These are phyloP conservation scores for Parauchenoglanis punctatus DNA, from an alignment of 2,797 vertebrate genomes.

Conservation along the genomic window DNA sequence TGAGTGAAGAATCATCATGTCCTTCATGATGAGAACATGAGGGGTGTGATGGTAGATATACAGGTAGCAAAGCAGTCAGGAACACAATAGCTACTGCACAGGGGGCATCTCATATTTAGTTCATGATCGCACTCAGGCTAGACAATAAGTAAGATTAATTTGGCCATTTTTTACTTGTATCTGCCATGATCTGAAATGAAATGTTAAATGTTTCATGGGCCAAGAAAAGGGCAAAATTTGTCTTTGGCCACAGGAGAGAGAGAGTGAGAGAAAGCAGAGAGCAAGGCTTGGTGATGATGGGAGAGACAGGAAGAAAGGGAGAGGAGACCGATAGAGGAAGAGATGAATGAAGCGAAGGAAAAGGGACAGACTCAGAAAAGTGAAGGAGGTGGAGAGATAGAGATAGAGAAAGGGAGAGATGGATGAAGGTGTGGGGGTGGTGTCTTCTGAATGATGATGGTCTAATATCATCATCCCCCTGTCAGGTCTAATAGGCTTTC, in stretches of 20 bases:
- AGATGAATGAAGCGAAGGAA: conserved; percentile 37
- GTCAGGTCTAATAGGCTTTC: conserved; percentile 99
- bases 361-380: conserved; percentile 38
- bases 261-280: conserved; percentile 31
- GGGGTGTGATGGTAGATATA: conserved; percentile 55
- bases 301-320: conserved; percentile 59
- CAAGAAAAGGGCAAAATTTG: conserved; percentile 97
- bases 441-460: conserved; percentile 99
- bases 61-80: conserved; percentile 62
- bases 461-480: conserved; percentile 99
- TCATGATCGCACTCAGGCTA: conserved; percentile 86
- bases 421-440: conserved; percentile 97
- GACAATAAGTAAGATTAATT: conserved; percentile 99
- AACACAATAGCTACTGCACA: conserved; percentile 73
- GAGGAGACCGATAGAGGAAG: conserved; percentile 50
- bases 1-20: conserved; percentile 49
- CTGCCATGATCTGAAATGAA: conserved; percentile 98
- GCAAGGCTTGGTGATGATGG: conserved; percentile 41
- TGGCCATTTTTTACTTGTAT: conserved; percentile 97
- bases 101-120: conserved; percentile 89
- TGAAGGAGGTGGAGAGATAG: conserved; percentile 45
- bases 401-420: conserved; percentile 65
- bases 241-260: conserved; percentile 88
- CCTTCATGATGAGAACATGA: conserved; percentile 62
- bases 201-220: conserved; percentile 99